These are phyloP conservation scores for Apocrypta bakeri DNA, from an alignment of 1,140 invertebrate genomes.

Conservation along the genomic window DNA sequence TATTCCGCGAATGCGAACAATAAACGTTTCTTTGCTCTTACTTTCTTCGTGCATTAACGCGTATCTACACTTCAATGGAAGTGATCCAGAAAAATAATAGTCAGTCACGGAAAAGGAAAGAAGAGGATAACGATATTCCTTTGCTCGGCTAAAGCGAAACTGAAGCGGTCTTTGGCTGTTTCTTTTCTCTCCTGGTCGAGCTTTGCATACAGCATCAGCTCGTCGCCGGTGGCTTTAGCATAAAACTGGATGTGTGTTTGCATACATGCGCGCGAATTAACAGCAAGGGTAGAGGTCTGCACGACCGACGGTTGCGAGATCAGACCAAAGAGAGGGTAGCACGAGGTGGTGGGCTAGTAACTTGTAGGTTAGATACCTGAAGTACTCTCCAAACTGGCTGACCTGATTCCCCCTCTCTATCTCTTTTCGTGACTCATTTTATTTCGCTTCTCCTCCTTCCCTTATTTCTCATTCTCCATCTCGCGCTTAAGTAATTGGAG, in stretches of 20 bases:
- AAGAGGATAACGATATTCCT: background rate
- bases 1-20: no score
- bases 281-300: background rate
- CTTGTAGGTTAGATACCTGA: conserved; percentile 57
- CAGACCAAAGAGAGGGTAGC: background rate
- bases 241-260: background rate
- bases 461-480: conserved; percentile 28
- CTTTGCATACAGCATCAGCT: background rate
- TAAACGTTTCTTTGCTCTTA: no score
- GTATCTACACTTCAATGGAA: no score
- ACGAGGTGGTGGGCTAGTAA: background rate
- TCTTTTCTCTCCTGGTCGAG: no score
- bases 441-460: background rate
- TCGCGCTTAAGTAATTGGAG: conserved; percentile 24
- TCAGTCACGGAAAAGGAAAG: no score
- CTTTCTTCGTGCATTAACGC: no score
- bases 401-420: conserved; percentile 61
- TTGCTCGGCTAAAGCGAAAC: background rate
- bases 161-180: background rate
- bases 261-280: background rate
- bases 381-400: conserved; percentile 64
- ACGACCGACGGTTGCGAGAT: background rate
- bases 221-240: background rate
- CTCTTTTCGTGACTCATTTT: conserved; percentile 18
- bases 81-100: no score